phyloP scores from a whole-genome alignment of 2,113 vertebrate genomes.

The Toxostoma redivivum region DNA sequence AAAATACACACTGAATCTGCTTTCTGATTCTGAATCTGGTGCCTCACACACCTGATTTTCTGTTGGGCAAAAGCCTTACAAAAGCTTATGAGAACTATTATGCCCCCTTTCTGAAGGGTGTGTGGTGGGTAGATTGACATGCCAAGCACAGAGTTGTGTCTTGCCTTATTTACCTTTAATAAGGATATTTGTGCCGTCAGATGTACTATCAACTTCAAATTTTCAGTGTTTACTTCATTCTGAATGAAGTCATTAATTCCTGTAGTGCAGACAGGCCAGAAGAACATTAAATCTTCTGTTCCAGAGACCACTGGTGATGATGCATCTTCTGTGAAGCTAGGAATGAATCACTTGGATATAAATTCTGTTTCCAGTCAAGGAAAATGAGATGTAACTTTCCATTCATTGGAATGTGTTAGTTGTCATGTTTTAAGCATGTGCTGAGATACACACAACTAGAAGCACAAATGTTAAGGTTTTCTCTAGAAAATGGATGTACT shows the following conservation, averaged over 20 bases:
- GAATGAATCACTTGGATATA: background rate
- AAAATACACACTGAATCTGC: background rate
- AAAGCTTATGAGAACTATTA: background rate
- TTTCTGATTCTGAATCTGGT: background rate
- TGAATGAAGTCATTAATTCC: background rate
- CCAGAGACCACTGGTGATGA: background rate
- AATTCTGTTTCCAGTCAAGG: background rate
- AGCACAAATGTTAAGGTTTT: background rate
- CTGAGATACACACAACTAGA: background rate
- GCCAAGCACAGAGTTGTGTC: background rate
- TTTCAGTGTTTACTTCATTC: background rate
- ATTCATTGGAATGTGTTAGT: background rate
- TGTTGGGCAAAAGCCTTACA: background rate
- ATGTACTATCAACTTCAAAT: background rate
- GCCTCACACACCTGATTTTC: background rate
- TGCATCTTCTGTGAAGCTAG: background rate
- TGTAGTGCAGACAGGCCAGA: background rate
- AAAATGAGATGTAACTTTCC: background rate
- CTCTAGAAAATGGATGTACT: background rate
- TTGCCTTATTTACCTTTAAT: background rate
- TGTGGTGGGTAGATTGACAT: background rate
- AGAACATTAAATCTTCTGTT: background rate
- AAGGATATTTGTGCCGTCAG: background rate
- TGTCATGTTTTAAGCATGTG: background rate
- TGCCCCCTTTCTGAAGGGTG: background rate